These are phyloP conservation scores for Centrocercus urophasianus DNA, from an alignment of 2,113 vertebrate genomes.

Conservation along the genomic window DNA sequence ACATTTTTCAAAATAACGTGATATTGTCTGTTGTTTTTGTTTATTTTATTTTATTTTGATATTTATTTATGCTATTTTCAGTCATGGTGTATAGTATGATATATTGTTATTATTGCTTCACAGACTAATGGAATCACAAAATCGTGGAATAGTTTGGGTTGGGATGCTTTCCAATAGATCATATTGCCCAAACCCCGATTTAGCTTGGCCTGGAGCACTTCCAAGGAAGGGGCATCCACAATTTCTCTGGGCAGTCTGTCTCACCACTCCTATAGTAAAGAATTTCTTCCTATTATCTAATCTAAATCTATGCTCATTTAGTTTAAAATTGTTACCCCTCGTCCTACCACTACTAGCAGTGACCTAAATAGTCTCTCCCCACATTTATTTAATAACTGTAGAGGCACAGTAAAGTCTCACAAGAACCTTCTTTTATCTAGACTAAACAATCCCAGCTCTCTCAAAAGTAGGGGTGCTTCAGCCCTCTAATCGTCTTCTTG, in stretches of 20 bases:
- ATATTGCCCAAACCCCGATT: neutral
- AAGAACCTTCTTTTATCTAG: neutral
- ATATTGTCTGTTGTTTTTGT: neutral
- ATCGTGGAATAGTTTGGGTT: neutral
- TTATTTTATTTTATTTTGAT: neutral
- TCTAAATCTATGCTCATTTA: neutral
- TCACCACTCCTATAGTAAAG: neutral
- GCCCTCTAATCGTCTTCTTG: neutral
- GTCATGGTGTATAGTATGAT: neutral
- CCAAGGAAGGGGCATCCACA: neutral
- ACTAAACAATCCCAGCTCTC: neutral
- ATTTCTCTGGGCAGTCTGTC: neutral
- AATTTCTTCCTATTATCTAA: neutral
- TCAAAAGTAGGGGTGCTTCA: neutral
- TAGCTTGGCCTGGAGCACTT: neutral
- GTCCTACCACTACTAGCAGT: neutral
- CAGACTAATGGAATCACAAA: neutral
- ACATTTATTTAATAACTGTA: neutral
- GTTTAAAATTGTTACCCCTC: neutral
- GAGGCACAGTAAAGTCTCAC: neutral
- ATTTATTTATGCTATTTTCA: neutral
- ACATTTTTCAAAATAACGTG: neutral
- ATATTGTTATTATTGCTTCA: neutral
- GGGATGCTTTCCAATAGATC: neutral
- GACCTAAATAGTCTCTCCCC: neutral